Percentiles rank a stretch among this genome's conserved stretches.
phyloP scores from a whole-genome alignment of 2,888 invertebrate genomes.

The Argyra leucocephala region DNA sequence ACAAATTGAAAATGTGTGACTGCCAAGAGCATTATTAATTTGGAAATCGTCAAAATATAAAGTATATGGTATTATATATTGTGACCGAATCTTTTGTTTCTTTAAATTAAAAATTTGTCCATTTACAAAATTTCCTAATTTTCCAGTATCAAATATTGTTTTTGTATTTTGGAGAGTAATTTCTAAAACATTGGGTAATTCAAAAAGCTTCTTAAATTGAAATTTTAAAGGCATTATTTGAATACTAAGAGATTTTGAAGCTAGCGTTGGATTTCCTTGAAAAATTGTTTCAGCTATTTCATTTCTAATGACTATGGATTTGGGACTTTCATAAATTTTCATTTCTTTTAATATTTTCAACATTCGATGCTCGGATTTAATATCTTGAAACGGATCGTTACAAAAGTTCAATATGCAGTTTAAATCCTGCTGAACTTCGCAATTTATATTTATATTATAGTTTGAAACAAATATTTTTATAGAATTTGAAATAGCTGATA shows the following conservation, averaged over 20 bases:
- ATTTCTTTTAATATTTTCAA: conserved; percentile 18
- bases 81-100: neutral
- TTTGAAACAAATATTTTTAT: neutral
- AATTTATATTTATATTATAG: neutral
- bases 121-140: no score
- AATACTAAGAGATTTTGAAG: conserved; percentile 7
- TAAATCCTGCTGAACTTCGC: no score
- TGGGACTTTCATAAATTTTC: conserved; percentile 19
- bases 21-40: no score
- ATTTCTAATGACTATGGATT: conserved; percentile 13
- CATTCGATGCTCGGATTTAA: conserved; percentile 18
- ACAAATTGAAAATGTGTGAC: no score
- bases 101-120: no score
- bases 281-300: conserved; percentile 14
- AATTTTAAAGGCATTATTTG: conserved; percentile 19
- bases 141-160: no score
- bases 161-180: no score
- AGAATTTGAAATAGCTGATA: conserved; percentile 8
- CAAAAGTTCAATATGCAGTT: conserved; percentile 18
- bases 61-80: neutral
- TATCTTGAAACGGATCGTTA: conserved; percentile 20
- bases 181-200: neutral
- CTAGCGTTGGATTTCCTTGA: conserved; percentile 18
- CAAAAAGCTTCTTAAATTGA: conserved; percentile 17
- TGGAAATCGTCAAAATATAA: conserved; percentile 7